Evolutionary conservation across 2,888 invertebrate genomes (phyloP).

Genomic region (Geotrupes spiniger): DNA sequence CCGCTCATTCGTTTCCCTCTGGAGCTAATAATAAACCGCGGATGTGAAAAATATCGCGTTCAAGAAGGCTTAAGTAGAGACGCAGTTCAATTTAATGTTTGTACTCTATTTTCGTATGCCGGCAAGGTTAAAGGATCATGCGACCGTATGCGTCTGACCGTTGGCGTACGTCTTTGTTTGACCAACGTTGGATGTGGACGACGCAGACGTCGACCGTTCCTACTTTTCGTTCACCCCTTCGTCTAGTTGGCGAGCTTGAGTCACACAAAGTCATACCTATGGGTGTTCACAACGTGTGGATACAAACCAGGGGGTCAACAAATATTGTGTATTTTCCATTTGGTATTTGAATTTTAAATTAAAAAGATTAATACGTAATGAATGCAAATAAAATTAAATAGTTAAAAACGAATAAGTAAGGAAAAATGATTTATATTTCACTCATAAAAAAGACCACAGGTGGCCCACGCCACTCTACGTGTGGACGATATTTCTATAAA

Average conservation of each 20-base stretch:
- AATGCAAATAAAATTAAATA: too few species aligned
- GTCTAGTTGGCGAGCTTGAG: not conserved
- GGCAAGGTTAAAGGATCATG: constrained; percentile 28
- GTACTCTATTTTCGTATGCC: constrained; percentile 26
- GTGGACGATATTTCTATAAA: too few species aligned
- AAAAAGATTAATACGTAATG: too few species aligned
- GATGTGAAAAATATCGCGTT: constrained; percentile 29
- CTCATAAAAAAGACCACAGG: too few species aligned
- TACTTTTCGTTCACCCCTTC: not conserved
- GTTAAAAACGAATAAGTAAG: too few species aligned
- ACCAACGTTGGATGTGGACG: too few species aligned
- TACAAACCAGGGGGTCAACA: too few species aligned
- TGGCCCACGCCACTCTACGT: too few species aligned
- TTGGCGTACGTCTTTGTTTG: not conserved
- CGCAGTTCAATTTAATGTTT: constrained; percentile 30
- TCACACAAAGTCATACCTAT: not conserved
- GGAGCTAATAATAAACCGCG: constrained; percentile 26
- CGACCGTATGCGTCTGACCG: constrained; percentile 1
- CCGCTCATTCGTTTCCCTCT: constrained; percentile 11
- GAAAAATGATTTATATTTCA: too few species aligned
- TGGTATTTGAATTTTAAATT: too few species aligned
- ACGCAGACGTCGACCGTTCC: not conserved
- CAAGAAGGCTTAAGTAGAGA: constrained; percentile 23
- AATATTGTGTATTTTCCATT: too few species aligned
- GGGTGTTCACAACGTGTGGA: too few species aligned